These are phyloP conservation scores for Thaumatotibia leucotreta DNA, from an alignment of 1,140 invertebrate species.

Conservation along the genomic window DNA sequence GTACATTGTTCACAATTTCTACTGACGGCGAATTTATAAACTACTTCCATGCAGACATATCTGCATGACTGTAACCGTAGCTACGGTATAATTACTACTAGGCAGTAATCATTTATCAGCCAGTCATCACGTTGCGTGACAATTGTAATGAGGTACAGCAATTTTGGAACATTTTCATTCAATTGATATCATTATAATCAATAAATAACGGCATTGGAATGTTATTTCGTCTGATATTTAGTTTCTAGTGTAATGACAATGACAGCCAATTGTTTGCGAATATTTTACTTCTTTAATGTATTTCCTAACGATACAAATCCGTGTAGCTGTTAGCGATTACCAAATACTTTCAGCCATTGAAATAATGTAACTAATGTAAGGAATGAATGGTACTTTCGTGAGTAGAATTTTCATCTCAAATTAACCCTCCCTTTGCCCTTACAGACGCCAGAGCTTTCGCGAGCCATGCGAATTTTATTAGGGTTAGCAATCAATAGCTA, in stretches of 20 bases:
- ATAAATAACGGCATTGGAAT: not conserved
- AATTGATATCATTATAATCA: not conserved
- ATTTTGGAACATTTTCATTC: not conserved
- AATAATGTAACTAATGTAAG: too few species aligned
- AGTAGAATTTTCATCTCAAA: constrained; percentile 29
- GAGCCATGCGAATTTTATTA: constrained; percentile 59
- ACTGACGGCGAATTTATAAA: too few species aligned
- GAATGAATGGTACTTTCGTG: not conserved
- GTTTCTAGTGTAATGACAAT: not conserved
- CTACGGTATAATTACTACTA: too few species aligned
- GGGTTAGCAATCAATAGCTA: constrained; percentile 61
- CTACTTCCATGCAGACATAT: too few species aligned
- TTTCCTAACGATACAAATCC: not conserved
- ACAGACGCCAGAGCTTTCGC: constrained; percentile 54
- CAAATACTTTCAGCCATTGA: not conserved
- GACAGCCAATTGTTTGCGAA: not conserved
- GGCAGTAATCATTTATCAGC: too few species aligned
- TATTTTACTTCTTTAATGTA: not conserved
- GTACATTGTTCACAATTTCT: too few species aligned
- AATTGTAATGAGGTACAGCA: too few species aligned
- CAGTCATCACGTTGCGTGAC: too few species aligned
- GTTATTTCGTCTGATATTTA: not conserved
- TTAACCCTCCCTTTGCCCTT: constrained; percentile 49
- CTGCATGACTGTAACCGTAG: too few species aligned
- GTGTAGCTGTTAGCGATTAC: not conserved